Percentiles rank a stretch among this genome's conserved stretches.
Conservation (phyloP, 2,113 vertebrate genomes). For the Crypturellus undulatus region DNA sequence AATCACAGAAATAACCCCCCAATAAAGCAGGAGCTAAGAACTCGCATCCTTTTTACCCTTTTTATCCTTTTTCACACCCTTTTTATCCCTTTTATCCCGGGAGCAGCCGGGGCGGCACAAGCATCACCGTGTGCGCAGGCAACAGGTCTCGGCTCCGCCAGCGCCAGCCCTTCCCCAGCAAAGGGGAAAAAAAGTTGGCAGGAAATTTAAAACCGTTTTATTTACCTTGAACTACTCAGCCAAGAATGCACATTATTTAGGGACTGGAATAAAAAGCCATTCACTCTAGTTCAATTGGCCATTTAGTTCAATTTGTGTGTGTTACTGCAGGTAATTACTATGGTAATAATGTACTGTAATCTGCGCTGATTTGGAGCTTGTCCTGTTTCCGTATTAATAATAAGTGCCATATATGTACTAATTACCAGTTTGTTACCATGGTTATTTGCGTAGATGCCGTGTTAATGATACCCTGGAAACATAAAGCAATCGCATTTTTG, state of each 20-base stretch:
- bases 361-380: conserved; percentile 66
- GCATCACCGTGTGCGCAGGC: not conserved
- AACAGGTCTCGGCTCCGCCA: not conserved
- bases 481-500: conserved; percentile 67
- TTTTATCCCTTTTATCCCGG: not conserved
- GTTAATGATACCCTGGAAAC: conserved; percentile 78
- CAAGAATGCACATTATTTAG: conserved; percentile 80
- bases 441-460: conserved; percentile 71
- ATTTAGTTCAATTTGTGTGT: conserved; percentile 80
- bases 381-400: conserved; percentile 61
- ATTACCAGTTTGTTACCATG: conserved; percentile 78
- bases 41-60: conserved; percentile 1
- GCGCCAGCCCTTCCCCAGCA: not conserved
- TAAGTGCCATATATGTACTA: conserved; percentile 68
- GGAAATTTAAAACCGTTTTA: conserved; percentile 64
- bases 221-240: conserved; percentile 77
- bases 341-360: conserved; percentile 72
- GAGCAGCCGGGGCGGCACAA: not conserved
- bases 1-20: not conserved
- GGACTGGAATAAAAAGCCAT: conserved; percentile 80
- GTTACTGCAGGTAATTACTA: conserved; percentile 81
- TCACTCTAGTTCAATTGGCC: conserved; percentile 81
- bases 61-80: not conserved
- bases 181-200: conserved; percentile 32
- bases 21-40: conserved; percentile 29